These are phyloP conservation scores for Dasysyrphus albostriatus DNA, from an alignment of 2,888 invertebrate genomes.

Conservation along the genomic window DNA sequence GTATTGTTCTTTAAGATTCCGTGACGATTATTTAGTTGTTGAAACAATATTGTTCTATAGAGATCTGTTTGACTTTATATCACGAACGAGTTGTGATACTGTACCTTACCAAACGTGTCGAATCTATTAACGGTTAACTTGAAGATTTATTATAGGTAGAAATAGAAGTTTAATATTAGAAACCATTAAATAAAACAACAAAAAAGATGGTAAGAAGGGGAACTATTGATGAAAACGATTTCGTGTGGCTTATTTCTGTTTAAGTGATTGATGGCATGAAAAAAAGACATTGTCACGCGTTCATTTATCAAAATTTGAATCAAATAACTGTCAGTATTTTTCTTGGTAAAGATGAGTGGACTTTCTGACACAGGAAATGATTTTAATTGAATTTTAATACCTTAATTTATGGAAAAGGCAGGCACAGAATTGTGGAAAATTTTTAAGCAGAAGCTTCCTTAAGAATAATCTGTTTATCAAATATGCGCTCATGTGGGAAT, in stretches of 20 bases:
- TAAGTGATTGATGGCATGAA: background rate
- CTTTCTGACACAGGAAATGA: background rate
- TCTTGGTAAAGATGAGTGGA: background rate
- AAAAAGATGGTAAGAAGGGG: background rate
- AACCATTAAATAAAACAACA: background rate
- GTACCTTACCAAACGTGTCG: background rate
- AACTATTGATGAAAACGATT: background rate
- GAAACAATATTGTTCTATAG: background rate
- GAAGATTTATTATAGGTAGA: background rate
- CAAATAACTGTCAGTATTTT: background rate
- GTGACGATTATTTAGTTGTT: background rate
- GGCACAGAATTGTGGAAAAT: no score
- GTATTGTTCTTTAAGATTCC: constrained; percentile 2
- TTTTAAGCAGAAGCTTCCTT: no score
- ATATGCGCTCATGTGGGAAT: no score
- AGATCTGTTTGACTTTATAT: background rate
- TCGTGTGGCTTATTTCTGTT: background rate
- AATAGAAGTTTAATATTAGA: background rate
- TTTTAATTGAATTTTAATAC: background rate
- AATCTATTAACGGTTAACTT: background rate
- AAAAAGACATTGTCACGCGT: background rate
- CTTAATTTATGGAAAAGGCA: no score
- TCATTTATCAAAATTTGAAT: background rate
- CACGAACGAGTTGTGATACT: background rate
- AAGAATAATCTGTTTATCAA: no score